These are phyloP conservation scores for Tichodroma muraria DNA, from an alignment of 2,113 vertebrate species.

Conservation along the genomic window DNA sequence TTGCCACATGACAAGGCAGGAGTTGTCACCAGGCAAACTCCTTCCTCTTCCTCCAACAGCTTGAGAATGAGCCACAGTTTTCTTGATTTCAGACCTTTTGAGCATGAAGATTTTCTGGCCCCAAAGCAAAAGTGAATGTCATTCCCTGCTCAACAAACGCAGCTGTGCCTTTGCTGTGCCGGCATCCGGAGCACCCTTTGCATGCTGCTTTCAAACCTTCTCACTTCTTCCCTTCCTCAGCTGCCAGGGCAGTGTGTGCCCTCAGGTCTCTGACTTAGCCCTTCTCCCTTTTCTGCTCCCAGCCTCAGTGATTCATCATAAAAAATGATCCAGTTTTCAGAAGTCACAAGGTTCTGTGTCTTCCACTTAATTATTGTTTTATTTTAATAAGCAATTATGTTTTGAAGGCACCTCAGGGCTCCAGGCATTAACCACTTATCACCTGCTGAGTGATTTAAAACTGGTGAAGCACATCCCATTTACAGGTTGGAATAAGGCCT, in stretches of 20 bases:
- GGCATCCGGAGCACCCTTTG: neutral
- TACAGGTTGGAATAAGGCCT: neutral
- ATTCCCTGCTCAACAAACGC: neutral
- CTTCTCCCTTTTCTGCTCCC: neutral
- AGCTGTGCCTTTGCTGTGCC: neutral
- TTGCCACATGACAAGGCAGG: neutral
- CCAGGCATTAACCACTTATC: constrained; percentile 31
- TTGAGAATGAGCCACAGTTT: neutral
- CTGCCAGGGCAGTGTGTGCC: neutral
- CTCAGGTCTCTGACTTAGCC: neutral
- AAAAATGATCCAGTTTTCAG: constrained; percentile 13
- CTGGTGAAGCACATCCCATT: neutral
- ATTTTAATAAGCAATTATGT: constrained; percentile 47
- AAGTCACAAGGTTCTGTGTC: constrained; percentile 6
- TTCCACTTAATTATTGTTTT: constrained; percentile 54
- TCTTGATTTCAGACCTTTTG: neutral
- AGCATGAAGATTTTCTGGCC: neutral
- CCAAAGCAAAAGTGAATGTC: neutral
- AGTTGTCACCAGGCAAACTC: neutral
- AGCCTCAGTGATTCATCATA: neutral
- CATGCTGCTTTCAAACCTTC: neutral
- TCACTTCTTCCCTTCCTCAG: neutral
- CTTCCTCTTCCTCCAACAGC: neutral
- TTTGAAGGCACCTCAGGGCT: constrained; percentile 44
- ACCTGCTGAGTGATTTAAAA: constrained; percentile 24